These are phyloP conservation scores for Nemoura dubitans DNA, from an alignment of 2,888 invertebrate species.

Conservation along the genomic window DNA sequence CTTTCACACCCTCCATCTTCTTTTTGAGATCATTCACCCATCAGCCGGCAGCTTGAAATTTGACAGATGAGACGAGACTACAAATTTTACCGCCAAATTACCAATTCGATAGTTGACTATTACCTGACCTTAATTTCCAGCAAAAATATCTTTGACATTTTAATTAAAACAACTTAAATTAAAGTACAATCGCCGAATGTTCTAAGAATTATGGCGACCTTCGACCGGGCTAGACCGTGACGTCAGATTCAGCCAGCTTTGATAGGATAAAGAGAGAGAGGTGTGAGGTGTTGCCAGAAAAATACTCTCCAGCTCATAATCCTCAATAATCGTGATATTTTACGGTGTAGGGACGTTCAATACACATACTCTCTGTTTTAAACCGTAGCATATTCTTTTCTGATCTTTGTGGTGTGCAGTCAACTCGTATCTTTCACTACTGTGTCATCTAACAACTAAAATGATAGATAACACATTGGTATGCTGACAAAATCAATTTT, in stretches of 20 bases:
- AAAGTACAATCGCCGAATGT: neutral
- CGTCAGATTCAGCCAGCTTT: neutral
- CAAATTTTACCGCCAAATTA: neutral
- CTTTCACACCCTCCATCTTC: conserved; percentile 22
- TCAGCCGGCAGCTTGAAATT: neutral
- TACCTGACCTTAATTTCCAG: neutral
- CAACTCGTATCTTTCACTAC: neutral
- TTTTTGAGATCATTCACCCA: neutral
- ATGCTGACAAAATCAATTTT: neutral
- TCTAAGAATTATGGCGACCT: neutral
- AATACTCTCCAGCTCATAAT: neutral
- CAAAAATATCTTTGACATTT: neutral
- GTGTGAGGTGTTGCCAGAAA: neutral
- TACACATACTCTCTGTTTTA: too few relatives aligned
- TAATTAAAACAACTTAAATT: neutral
- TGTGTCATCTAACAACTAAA: neutral
- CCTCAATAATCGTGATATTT: neutral
- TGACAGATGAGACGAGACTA: neutral
- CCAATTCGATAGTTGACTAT: neutral
- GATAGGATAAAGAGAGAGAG: conserved; percentile 1
- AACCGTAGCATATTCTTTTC: neutral
- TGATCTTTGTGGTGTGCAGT: neutral
- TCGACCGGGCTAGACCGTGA: neutral
- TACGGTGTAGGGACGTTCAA: neutral
- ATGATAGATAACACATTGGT: neutral